Evolutionary conservation across 1,140 invertebrate species (phyloP).

Genomic region (Elymnias hypermnestra): DNA sequence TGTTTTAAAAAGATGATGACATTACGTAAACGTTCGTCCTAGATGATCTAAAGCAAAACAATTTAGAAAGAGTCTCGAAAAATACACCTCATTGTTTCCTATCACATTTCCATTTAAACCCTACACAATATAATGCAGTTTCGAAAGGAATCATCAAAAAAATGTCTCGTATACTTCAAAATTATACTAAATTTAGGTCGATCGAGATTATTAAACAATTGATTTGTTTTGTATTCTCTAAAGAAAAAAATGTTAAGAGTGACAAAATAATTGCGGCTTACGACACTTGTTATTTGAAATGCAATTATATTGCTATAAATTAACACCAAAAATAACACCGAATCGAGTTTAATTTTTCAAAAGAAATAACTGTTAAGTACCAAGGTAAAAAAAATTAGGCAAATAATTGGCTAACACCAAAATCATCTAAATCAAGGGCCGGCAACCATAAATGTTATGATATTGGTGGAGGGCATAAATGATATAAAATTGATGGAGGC

Average conservation of each 20-base stretch:
- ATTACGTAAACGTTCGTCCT: too few relatives aligned
- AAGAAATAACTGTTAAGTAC: slow-evolving; percentile 36
- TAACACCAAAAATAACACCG: too few relatives aligned
- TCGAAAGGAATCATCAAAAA: slow-evolving; percentile 48
- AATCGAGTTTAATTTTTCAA: slow-evolving; percentile 17
- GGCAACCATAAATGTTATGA: too few relatives aligned
- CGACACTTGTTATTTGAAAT: too few relatives aligned
- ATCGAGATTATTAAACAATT: slow-evolving; percentile 23
- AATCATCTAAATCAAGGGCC: too few relatives aligned
- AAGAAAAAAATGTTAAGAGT: neutral
- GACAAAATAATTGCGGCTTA: slow-evolving; percentile 3
- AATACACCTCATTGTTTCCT: slow-evolving; percentile 51
- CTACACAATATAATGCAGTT: slow-evolving; percentile 16
- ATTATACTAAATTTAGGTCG: slow-evolving; percentile 42
- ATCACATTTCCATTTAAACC: slow-evolving; percentile 61
- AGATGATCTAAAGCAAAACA: slow-evolving; percentile 41
- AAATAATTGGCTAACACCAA: too few relatives aligned
- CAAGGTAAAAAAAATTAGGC: too few relatives aligned
- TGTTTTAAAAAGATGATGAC: too few relatives aligned
- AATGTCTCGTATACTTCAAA: slow-evolving; percentile 60
- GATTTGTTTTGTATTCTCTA: slow-evolving; percentile 1
- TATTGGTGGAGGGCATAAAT: too few relatives aligned
- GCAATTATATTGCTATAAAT: slow-evolving; percentile 17
- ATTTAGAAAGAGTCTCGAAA: slow-evolving; percentile 48
- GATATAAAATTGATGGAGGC: too few relatives aligned